Evolutionary conservation across 2,888 invertebrate species (phyloP), one percentile per base, ranked within the genome.

Genomic region (Sepiola atlantica): DNA sequence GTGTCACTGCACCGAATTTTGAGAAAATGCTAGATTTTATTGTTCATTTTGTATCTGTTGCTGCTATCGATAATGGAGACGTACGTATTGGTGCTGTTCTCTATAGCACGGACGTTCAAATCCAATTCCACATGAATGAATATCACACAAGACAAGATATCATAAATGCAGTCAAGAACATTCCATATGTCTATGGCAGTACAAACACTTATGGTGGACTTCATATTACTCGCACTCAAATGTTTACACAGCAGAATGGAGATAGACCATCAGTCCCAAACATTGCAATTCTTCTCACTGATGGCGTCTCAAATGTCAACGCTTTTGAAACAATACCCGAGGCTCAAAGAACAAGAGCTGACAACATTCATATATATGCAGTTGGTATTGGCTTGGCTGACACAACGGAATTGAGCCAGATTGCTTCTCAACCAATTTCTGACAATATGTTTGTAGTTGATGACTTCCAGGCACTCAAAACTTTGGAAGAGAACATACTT

Each of bases 131-230:
- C 90, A 94, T 96, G 18, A 95, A 96, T 94, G 90, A 94, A 92
- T 94, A 90, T 92, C 55, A 18, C 21, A 95, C 95, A 10, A 96
- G 95, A n/a, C 95, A 95, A 35, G 95, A 95, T 14, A 94, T 96
- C 8, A 95, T 95, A 93, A 94, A 95, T 35, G 96, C 96, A 35
- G 95, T 96, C 77, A 95, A 95, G 92, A 94, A 94, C 8, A 96
- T 96, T 55, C 96, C 95, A 10, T 96, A 96, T 94, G 95, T 95
- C 35, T 96, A 95, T 93, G 96, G 96, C 35, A 96, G 96, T 92
- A 97, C 97, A 32, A 96, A 97, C 95, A 97, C 97, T 20, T 97
- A 96, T 24, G 96, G 96, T 94, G 97, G 96, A n/a, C 94, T 97
- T 1, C 95, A 96, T 32, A 95, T 96, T 21, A 96, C 96, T 95